These are phyloP conservation scores for Morinoia aosen DNA, from an alignment of 2,888 invertebrate species.

Conservation along the genomic window DNA sequence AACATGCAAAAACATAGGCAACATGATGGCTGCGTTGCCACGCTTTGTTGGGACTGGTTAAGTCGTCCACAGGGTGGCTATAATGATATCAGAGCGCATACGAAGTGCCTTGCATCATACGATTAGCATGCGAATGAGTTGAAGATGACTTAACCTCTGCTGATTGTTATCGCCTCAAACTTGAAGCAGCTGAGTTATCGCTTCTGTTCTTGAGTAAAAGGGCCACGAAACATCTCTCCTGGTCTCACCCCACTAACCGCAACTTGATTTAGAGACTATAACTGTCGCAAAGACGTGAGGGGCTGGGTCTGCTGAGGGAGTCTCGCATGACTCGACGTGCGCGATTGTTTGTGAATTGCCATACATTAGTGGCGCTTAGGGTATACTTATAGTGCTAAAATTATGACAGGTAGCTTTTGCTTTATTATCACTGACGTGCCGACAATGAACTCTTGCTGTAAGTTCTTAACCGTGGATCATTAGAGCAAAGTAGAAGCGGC, in stretches of 20 bases:
- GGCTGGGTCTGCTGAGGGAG: neutral
- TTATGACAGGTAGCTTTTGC: constrained; percentile 2
- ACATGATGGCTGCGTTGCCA: neutral
- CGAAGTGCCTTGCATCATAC: neutral
- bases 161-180: constrained; percentile 5
- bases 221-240: neutral
- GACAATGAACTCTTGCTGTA: neutral
- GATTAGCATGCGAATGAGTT: constrained; percentile 20
- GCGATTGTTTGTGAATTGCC: neutral
- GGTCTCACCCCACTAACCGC: neutral
- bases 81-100: constrained; percentile 1
- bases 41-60: constrained; percentile 1
- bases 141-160: constrained; percentile 2
- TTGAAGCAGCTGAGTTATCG: neutral
- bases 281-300: neutral
- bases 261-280: neutral
- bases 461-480: neutral
- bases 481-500: neutral
- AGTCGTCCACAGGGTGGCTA: neutral
- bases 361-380: neutral
- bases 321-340: neutral
- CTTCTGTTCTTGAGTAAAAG: neutral
- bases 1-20: constrained; percentile 2
- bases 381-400: neutral
- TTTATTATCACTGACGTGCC: constrained; percentile 1